A percentile compares a stretch with the other conserved stretches of the same genome.
These are phyloP conservation scores for Hesperia comma DNA, from an alignment of 2,888 invertebrate genomes.

Conservation along the genomic window DNA sequence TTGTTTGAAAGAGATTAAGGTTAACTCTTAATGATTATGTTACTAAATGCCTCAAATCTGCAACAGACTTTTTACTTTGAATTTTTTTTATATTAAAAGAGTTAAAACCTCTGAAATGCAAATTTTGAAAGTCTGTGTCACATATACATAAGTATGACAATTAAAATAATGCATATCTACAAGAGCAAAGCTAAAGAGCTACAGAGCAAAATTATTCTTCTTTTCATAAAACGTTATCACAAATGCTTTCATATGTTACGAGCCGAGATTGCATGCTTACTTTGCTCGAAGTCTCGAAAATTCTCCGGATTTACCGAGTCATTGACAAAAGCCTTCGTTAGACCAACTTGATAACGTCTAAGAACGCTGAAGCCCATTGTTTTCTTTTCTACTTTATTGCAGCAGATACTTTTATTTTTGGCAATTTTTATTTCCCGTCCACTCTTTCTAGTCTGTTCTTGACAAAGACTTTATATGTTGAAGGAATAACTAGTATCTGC, in stretches of 20 bases:
- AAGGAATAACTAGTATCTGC: neutral
- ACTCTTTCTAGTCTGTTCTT: neutral
- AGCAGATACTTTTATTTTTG: conserved; percentile 25
- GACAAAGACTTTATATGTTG: neutral
- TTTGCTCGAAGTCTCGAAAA: conserved; percentile 13
- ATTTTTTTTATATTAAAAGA: too few relatives aligned
- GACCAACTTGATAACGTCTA: conserved; percentile 31
- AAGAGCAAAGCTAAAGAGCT: neutral
- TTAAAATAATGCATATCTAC: neutral
- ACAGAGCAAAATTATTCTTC: conserved; percentile 9
- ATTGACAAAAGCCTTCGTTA: conserved; percentile 31
- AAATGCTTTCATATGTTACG: conserved; percentile 17
- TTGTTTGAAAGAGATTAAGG: too few relatives aligned
- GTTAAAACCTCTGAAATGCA: too few relatives aligned
- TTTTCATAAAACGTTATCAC: conserved; percentile 7
- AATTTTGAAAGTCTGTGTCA: neutral
- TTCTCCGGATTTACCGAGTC: conserved; percentile 16
- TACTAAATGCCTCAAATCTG: too few relatives aligned
- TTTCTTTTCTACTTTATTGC: conserved; percentile 31
- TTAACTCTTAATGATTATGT: too few relatives aligned
- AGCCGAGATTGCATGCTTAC: conserved; percentile 20
- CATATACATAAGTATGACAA: conserved; percentile 20
- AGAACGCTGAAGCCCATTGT: conserved; percentile 26
- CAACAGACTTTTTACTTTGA: too few relatives aligned
- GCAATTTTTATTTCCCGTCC: conserved; percentile 1